Evolutionary conservation across 2,797 vertebrate species (phyloP).

Genomic region (Discoglossus pictus): DNA sequence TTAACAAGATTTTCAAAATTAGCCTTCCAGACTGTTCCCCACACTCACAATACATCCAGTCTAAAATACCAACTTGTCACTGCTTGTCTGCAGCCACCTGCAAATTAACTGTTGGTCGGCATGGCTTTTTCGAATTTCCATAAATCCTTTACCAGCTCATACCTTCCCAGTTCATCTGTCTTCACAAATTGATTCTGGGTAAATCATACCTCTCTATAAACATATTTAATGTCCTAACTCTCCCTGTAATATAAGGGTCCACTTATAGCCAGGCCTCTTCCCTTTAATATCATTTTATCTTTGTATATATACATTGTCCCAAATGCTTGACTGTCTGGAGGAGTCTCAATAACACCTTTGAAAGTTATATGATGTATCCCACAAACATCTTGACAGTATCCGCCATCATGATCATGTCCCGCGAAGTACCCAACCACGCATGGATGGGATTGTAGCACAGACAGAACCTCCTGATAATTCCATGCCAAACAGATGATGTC

Average conservation of each 20-base stretch:
- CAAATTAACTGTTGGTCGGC: no score
- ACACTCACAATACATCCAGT: no score
- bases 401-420: conserved; percentile 85
- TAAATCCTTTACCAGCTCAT: no score
- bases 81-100: no score
- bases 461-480: conserved; percentile 81
- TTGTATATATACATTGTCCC: conserved; percentile 80
- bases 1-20: no score
- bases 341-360: conserved; percentile 87
- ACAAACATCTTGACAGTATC: conserved; percentile 74
- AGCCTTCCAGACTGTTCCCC: no score
- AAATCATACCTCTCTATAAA: no score
- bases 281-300: conserved; percentile 85
- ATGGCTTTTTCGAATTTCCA: no score
- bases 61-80: no score
- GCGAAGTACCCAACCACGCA: conserved; percentile 88
- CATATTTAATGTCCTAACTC: not conserved
- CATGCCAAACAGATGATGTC: conserved; percentile 79
- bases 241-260: conserved; percentile 72
- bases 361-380: conserved; percentile 87
- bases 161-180: no score
- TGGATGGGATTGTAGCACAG: conserved; percentile 73
- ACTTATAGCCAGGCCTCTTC: conserved; percentile 77
- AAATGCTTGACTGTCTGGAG: conserved; percentile 80
- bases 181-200: no score